Evolutionary conservation across 2,113 vertebrate species (phyloP), one percentile per base, ranked within the genome.

Genomic region (Clinocottus analis): DNA sequence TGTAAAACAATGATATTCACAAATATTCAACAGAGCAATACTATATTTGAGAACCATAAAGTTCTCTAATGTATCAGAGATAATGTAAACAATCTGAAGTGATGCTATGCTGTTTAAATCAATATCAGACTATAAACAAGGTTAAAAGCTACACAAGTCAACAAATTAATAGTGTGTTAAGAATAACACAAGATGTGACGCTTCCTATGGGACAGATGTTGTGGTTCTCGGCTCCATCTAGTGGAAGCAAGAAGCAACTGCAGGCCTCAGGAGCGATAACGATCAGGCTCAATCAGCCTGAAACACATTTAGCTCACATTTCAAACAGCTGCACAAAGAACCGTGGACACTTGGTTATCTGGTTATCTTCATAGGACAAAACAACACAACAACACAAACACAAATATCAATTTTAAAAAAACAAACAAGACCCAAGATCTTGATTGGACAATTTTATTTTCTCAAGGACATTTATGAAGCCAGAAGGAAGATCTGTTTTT

Each of bases 391-490:
- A 51, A 45, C 13, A 62, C 47, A 35, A 19, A n/a, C 6, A 17
- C 8, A 9, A 3, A 41, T 2, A 51, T 35, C 7, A 77, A 13
- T 29, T 4, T n/a, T n/a, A n/a, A n/a, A n/a, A n/a, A 56, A 9
- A 73, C 5, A 73, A 47, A 65, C 60, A 59, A 29, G 21, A 0
- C 14, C 25, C 35, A 55, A 39, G 9, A 41, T 45, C 25, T 84
- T 61, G 43, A 86, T 88, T 84, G 85, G 68, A 87, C 56, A 51
- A 72, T 83, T 92, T 94, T 93, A 92, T 94, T 95, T 90, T 87
- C 80, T 85, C 85, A 85, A 77, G 65, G 75, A 93, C 90, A 90
- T 87, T 90, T 77, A 90, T 85, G 88, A 92, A 91, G 86, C 86
- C 84, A 90, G 88, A 84, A 88, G 73, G 56, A 83, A 33, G 37